Evolutionary conservation across 2,797 vertebrate genomes (phyloP), one percentile per base, ranked within the genome.

Genomic region (Pipistrellus pipistrellus): DNA sequence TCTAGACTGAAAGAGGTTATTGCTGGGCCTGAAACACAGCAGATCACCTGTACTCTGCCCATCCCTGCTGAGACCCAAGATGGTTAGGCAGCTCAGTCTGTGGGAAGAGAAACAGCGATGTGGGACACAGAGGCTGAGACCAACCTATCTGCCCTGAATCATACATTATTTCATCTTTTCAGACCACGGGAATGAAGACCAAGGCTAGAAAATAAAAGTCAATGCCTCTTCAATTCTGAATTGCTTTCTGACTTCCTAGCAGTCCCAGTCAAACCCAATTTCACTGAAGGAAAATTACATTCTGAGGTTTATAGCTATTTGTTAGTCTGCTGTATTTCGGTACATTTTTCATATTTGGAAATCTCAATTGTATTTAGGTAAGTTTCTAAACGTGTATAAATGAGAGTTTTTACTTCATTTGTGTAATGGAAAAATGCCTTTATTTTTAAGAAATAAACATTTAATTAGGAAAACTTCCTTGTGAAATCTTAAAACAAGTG

Each of bases 371-470:
- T 20, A 64, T 44, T 5, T 20, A 75, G 20, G n/a, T 75, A 32
- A 94, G 88, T 44, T 82, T 91, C 59, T 20, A 93, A 90, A 71
- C 62, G 72, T 6, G 59, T 18, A 27, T 46, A 87, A 81, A 55
- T 53, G 73, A 57, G 0, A 59, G 12, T 13, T 77, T 82, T 88
- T 68, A 87, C 68, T 87, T 81, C 44, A 82, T 25, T 69, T 21
- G 62, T 41, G 48, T 68, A 93, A 85, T 14, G 81, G 69, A 35
- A 87, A 93, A 93, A 75, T 85, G 62, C 12, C 1, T 76, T 46
- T 83, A 53, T 73, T 91, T 95, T 68, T 80, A 93, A 75, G 38
- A 86, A 85, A 76, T 80, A 81, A 89, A 78, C 46, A 77, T 55
- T 30, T 18, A 85, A 27, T 7, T 84, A 21, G 48, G 48, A 94